Evolutionary conservation across 2,113 vertebrate genomes (phyloP).

Genomic region (Aplodontia rufa): DNA sequence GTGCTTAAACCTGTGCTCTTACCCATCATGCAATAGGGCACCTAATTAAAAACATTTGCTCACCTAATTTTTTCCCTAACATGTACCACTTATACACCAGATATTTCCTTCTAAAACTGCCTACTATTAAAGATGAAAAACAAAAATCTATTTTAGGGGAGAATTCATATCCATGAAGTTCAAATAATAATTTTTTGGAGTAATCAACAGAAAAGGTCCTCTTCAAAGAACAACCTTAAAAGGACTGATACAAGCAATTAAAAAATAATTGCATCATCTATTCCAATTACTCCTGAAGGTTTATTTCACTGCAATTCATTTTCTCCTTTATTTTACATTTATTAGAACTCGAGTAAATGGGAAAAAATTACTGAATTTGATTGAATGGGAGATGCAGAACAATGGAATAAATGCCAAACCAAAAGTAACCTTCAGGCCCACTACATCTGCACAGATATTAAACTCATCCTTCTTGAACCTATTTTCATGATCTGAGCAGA

Average conservation of each 20-base stretch:
- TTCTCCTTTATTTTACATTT: conserved; percentile 5
- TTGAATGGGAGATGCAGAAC: neutral
- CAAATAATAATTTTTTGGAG: neutral
- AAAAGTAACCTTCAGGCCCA: neutral
- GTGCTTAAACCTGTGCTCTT: neutral
- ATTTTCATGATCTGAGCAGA: neutral
- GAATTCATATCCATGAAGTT: neutral
- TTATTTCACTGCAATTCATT: conserved; percentile 10
- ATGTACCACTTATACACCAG: neutral
- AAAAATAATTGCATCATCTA: conserved; percentile 39
- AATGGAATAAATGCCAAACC: neutral
- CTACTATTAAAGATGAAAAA: conserved; percentile 18
- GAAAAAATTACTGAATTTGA: neutral
- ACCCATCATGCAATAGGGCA: neutral
- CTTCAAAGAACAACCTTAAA: conserved; percentile 27
- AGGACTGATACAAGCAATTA: conserved; percentile 34
- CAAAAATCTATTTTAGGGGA: conserved; percentile 9
- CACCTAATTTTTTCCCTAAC: neutral
- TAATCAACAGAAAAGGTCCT: neutral
- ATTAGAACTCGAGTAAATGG: neutral
- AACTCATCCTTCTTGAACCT: conserved; percentile 31
- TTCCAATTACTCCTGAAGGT: neutral
- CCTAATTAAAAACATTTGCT: neutral
- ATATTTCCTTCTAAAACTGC: neutral
- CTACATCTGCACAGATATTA: conserved; percentile 10